A percentile compares a stretch with the other conserved stretches of the same genome.
Conservation (phyloP, 1,140 invertebrate species). For the Cherax quadricarinatus region DNA sequence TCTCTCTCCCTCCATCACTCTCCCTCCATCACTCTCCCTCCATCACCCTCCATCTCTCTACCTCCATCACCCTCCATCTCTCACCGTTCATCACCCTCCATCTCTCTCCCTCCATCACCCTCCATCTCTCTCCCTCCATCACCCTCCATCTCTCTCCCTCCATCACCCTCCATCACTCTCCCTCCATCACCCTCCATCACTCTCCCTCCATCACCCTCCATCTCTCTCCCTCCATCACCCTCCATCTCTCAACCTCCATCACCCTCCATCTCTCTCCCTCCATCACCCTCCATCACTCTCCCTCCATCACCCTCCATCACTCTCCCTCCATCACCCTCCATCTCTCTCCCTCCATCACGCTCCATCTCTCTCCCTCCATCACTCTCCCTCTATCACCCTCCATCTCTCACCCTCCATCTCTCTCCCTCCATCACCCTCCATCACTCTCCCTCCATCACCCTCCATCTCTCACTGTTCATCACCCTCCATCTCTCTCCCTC, state of each 20-base stretch:
- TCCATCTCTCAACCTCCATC: neutral
- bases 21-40: too few relatives aligned
- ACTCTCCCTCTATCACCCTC: neutral
- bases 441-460: neutral
- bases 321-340: neutral
- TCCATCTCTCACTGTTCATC: too few relatives aligned
- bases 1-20: too few relatives aligned
- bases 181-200: slow-evolving; percentile 1
- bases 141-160: neutral
- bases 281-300: neutral
- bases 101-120: too few relatives aligned
- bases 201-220: neutral
- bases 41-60: too few relatives aligned
- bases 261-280: neutral
- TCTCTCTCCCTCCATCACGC: too few relatives aligned
- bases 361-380: neutral
- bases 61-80: too few relatives aligned
- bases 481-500: too few relatives aligned
- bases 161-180: neutral
- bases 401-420: neutral
- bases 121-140: neutral
- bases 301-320: neutral
- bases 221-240: neutral
- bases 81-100: too few relatives aligned
- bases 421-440: neutral